Base-by-base conservation (phyloP, 2,113 vertebrate genomes). In the Amia ocellicauda region DNA sequence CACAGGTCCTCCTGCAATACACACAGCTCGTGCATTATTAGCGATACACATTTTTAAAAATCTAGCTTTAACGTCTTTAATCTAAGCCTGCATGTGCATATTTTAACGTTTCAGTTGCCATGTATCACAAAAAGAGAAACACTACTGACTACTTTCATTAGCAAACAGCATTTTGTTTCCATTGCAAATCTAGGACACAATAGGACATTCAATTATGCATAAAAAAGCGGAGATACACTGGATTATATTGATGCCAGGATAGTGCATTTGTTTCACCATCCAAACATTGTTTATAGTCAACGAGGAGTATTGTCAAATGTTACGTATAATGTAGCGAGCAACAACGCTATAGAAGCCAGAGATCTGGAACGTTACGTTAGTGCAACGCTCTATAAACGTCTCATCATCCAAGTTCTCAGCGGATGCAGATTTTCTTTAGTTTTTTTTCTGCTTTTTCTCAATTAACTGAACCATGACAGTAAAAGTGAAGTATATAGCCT, bases 131-230 rank as follows among this genome's bases (percentile, higher is more conserved):
- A 28, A 29, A 31, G 23, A 7, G 53, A 2, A n/a, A 56, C 3
- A 5, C 29, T 56, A 17, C 53, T 17, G 26, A n/a, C 51, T 36
- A 36, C 31, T 36, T 19, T 56, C 4, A 56, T 56, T 27, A 56
- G 53, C 19, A 56, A 56, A 14, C 53, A 56, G 53, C 13, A 26
- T 10, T 31, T 56, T 31, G 27, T 31, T 56, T 17, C 13, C 53
- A 7, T 54, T 14, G 52, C 52, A 29, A 31, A 27, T 5, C 31
- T 36, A 56, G 53, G 53, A 31, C 53, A 56, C 27, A n/a, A 26
- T 11, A 26, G 27, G 53, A 29, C 53, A 19, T n/a, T 29, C 53
- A 56, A 31, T 31, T 22, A 55, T n/a, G 53, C 16, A 56, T 53
- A 16, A 0, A 53, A 53, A 53, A 29, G 3, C 53, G 9, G 53